Evolutionary conservation across 2,888 invertebrate genomes (phyloP).

Genomic region (Melanotus villosus): DNA sequence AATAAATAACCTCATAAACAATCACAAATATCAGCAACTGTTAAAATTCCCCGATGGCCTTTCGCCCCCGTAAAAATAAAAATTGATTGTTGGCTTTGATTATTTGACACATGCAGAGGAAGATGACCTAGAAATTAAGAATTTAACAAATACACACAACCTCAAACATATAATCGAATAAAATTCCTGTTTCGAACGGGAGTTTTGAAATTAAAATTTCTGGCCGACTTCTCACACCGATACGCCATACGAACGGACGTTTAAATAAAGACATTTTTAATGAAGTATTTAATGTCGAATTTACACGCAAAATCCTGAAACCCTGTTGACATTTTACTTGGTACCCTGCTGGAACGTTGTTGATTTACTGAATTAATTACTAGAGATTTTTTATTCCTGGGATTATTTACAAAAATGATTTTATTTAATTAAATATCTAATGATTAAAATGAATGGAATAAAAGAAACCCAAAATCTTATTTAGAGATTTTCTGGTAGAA

Average conservation of each 20-base stretch:
- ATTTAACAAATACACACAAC: too few relatives aligned
- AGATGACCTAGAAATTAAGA: neutral
- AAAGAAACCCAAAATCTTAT: constrained; percentile 12
- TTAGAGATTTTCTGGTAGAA: constrained; percentile 29
- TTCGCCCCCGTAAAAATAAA: neutral
- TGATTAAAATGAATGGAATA: constrained; percentile 14
- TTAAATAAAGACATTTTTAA: too few relatives aligned
- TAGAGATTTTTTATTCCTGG: neutral
- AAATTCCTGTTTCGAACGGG: too few relatives aligned
- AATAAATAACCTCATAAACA: neutral
- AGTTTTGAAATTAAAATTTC: too few relatives aligned
- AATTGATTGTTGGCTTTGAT: constrained; percentile 10
- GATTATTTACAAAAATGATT: neutral
- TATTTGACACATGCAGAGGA: constrained; percentile 1
- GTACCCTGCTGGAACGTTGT: too few relatives aligned
- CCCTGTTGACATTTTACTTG: too few relatives aligned
- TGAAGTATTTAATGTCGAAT: too few relatives aligned
- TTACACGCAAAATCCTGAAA: too few relatives aligned
- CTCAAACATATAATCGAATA: too few relatives aligned
- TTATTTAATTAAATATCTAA: too few relatives aligned
- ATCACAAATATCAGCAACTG: neutral
- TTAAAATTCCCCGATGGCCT: neutral
- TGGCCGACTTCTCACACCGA: too few relatives aligned
- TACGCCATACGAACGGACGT: too few relatives aligned
- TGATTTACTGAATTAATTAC: constrained; percentile 5